A percentile compares a stretch with the other conserved stretches of the same genome.
phyloP scores from a whole-genome alignment of 2,888 invertebrate species.

The Hydrotaea diabolus region DNA sequence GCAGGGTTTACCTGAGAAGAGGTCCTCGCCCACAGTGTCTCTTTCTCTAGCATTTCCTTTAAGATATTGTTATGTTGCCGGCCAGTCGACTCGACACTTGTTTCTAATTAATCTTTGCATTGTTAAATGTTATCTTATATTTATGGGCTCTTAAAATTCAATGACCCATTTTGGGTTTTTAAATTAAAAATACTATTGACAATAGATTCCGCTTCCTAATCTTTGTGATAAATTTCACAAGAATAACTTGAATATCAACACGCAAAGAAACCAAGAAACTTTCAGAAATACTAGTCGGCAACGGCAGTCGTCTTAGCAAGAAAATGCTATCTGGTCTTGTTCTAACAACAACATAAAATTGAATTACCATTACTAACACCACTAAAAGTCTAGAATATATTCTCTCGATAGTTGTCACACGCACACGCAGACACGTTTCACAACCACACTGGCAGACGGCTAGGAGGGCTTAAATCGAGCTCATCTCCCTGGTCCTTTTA shows the following conservation, averaged over 20 bases:
- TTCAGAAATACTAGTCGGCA: background rate
- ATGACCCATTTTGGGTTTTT: background rate
- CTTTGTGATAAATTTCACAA: background rate
- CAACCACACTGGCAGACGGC: background rate
- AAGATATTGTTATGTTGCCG: too few species aligned
- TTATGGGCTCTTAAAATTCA: background rate
- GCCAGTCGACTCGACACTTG: too few species aligned
- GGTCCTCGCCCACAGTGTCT: too few species aligned
- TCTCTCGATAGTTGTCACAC: background rate
- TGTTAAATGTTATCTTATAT: background rate
- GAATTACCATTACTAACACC: conserved; percentile 46
- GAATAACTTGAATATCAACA: background rate
- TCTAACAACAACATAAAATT: conserved; percentile 34
- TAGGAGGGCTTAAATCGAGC: too few species aligned
- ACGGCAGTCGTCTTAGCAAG: background rate
- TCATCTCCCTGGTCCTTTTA: background rate
- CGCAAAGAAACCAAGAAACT: background rate
- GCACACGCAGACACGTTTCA: too few species aligned
- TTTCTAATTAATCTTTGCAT: too few species aligned
- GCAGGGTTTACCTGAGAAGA: too few species aligned
- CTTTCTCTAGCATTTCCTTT: too few species aligned
- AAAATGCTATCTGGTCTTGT: background rate
- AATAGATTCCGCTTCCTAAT: background rate
- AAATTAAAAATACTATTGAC: background rate
- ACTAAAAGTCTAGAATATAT: too few species aligned